Evolutionary conservation across 1,140 invertebrate species (phyloP).

Genomic region (Brachionus rubens): DNA sequence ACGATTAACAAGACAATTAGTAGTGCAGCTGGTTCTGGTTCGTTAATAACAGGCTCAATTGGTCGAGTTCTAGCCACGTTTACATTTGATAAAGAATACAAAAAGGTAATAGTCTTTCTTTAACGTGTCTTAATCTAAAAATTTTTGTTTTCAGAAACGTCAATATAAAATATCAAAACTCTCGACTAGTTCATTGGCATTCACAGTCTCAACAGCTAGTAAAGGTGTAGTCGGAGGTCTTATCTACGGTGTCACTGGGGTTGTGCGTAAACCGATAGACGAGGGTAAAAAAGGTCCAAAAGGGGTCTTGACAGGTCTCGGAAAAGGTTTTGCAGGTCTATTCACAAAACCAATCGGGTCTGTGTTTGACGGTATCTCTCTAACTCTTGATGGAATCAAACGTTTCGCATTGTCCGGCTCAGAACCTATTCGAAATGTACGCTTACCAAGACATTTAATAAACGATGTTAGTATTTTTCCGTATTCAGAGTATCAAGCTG

Average conservation of each 20-base stretch:
- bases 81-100: constrained; percentile 60
- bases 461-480: constrained; percentile 26
- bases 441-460: constrained; percentile 26
- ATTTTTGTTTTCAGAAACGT: constrained; percentile 15
- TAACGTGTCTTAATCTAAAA: neutral
- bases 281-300: constrained; percentile 2
- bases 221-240: constrained; percentile 18
- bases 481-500: constrained; percentile 44
- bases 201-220: neutral
- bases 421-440: constrained; percentile 18
- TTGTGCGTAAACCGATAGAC: neutral
- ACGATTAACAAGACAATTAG: constrained; percentile 48
- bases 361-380: neutral
- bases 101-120: constrained; percentile 52
- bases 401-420: constrained; percentile 29
- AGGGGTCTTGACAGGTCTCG: neutral
- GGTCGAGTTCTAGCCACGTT: constrained; percentile 58
- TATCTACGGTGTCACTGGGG: neutral
- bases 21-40: constrained; percentile 57
- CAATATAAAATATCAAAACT: constrained; percentile 39
- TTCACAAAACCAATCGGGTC: constrained; percentile 2
- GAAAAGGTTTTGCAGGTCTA: constrained; percentile 37
- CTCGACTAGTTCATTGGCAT: neutral
- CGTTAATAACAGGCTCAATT: constrained; percentile 57
- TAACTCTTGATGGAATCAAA: constrained; percentile 22